Conservation (phyloP, 2,113 vertebrate genomes). For the Nerophis ophidion region DNA sequence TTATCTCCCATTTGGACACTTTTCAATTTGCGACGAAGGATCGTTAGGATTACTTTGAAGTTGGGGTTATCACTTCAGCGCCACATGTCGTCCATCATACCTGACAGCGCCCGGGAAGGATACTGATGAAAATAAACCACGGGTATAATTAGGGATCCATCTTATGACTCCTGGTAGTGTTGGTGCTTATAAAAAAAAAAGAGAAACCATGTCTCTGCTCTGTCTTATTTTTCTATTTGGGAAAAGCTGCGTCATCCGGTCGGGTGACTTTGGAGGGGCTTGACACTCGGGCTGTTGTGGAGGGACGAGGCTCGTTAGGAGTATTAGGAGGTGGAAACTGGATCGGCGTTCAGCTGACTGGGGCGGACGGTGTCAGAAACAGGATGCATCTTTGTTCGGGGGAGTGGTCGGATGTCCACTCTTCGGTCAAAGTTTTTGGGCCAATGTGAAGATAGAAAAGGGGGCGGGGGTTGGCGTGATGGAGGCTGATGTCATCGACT, state of each 20-base stretch:
- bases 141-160: conserved; percentile 54
- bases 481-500: conserved; percentile 31
- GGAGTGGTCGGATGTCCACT: conserved; percentile 11
- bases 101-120: conserved; percentile 18
- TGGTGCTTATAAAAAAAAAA: conserved; percentile 12
- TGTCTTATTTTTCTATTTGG: conserved; percentile 9
- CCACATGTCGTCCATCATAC: conserved; percentile 29
- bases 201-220: conserved; percentile 8
- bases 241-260: conserved; percentile 28
- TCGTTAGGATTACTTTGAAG: conserved; percentile 5
- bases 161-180: conserved; percentile 38
- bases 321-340: conserved; percentile 66
- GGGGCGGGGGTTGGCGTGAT: conserved; percentile 15
- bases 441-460: background rate
- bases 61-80: conserved; percentile 26
- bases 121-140: conserved; percentile 40
- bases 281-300: conserved; percentile 55
- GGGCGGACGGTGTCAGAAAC: conserved; percentile 52
- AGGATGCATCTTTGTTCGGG: conserved; percentile 41
- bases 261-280: conserved; percentile 66
- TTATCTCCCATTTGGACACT: background rate
- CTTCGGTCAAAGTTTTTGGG: conserved; percentile 5
- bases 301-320: conserved; percentile 69
- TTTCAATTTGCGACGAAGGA: conserved; percentile 7
- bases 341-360: conserved; percentile 66